These are phyloP conservation scores for Caenorhabditis doughertyi DNA, from an alignment of 2,888 invertebrate genomes.

Conservation along the genomic window DNA sequence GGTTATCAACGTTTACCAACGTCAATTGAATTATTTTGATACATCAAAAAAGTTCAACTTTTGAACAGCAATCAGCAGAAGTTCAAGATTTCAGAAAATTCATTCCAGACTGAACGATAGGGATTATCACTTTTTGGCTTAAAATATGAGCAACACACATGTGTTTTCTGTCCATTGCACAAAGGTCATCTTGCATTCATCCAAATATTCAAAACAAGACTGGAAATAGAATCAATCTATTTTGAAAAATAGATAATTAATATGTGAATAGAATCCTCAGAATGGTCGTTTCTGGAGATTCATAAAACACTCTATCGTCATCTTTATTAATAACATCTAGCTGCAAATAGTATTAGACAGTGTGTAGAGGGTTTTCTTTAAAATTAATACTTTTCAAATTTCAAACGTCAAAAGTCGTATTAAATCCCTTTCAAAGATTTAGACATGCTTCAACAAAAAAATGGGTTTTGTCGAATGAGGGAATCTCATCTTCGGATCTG, in stretches of 20 bases:
- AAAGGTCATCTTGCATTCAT: slow-evolving; percentile 10
- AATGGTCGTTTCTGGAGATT: slow-evolving; percentile 17
- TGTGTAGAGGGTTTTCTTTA: background rate
- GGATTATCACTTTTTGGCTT: background rate
- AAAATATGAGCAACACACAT: slow-evolving; percentile 1
- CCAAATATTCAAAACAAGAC: slow-evolving; percentile 7
- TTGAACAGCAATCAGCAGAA: background rate
- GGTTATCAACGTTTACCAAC: background rate
- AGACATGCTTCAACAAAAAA: slow-evolving; percentile 9
- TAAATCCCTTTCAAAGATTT: slow-evolving; percentile 6
- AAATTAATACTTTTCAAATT: background rate
- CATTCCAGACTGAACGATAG: background rate
- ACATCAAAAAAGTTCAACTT: slow-evolving; percentile 21
- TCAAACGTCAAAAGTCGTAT: slow-evolving; percentile 17
- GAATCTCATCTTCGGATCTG: slow-evolving; percentile 51
- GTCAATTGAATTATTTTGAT: slow-evolving; percentile 12
- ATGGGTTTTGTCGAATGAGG: background rate
- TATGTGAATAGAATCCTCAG: slow-evolving; percentile 25
- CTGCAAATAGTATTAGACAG: slow-evolving; percentile 7
- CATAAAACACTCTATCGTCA: slow-evolving; percentile 31
- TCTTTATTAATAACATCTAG: slow-evolving; percentile 2
- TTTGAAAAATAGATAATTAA: slow-evolving; percentile 35
- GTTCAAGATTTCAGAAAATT: background rate
- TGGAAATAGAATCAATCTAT: slow-evolving; percentile 6
- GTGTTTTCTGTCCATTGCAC: background rate